phyloP scores from a whole-genome alignment of 2,888 invertebrate species.

The Epinotia ramella region DNA sequence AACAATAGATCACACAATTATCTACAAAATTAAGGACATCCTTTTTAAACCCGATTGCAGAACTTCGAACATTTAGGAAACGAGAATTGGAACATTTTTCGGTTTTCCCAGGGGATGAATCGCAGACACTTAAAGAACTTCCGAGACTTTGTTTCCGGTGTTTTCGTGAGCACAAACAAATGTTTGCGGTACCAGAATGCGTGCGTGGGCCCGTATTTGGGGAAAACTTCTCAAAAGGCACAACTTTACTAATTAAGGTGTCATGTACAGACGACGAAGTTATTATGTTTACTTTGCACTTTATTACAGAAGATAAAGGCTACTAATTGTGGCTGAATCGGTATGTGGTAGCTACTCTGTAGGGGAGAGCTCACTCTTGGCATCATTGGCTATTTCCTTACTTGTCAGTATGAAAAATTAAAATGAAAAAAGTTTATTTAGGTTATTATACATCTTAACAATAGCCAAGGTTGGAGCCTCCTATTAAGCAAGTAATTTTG shows the following conservation, averaged over 20 bases:
- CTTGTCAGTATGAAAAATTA: no score
- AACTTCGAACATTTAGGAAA: not conserved
- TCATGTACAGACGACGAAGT: no score
- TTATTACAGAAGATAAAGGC: no score
- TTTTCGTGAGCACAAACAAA: not conserved
- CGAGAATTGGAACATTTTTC: not conserved
- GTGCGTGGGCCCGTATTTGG: slow-evolving; percentile 11
- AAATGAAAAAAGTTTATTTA: no score
- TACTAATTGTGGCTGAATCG: no score
- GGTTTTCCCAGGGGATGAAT: not conserved
- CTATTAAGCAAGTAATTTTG: no score
- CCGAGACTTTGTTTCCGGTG: not conserved
- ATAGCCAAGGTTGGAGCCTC: no score
- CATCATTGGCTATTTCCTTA: no score
- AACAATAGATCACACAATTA: not conserved
- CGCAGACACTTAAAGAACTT: slow-evolving; percentile 17
- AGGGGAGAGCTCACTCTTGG: no score
- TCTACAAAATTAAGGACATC: not conserved
- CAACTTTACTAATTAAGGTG: not conserved
- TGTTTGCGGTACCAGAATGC: slow-evolving; percentile 4
- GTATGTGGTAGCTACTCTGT: no score
- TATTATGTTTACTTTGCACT: no score
- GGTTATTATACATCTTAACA: no score
- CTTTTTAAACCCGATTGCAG: slow-evolving; percentile 1
- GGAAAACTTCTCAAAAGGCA: not conserved